Percentiles rank a stretch among this genome's conserved stretches.
phyloP scores from a whole-genome alignment of 2,113 vertebrate species.

The Strix uralensis region DNA sequence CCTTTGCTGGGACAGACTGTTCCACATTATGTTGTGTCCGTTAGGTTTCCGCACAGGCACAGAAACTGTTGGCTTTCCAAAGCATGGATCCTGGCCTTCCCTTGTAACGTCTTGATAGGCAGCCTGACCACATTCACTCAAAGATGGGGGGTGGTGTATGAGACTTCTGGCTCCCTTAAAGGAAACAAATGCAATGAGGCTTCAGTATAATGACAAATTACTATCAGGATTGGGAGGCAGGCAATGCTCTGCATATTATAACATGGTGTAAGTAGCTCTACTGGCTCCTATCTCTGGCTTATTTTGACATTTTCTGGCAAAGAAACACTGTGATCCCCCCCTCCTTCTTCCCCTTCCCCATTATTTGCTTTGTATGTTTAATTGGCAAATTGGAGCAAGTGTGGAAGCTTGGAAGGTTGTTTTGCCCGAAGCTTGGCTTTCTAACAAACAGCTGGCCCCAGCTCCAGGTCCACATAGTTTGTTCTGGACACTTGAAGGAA shows the following conservation, averaged over 20 bases:
- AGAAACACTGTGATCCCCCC: background rate
- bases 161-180: conserved; percentile 6
- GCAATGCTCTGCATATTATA: background rate
- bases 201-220: background rate
- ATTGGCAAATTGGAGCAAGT: conserved; percentile 32
- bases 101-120: background rate
- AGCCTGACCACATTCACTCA: background rate
- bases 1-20: background rate
- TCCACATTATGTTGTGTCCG: background rate
- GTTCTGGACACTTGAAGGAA: conserved; percentile 32
- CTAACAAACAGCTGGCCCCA: conserved; percentile 16
- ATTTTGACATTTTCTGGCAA: conserved; percentile 39
- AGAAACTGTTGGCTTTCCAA: background rate
- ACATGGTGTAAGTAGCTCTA: background rate
- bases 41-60: background rate
- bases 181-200: background rate
- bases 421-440: conserved; percentile 15
- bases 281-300: conserved; percentile 6
- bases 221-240: background rate
- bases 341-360: background rate
- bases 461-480: background rate
- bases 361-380: conserved; percentile 14
- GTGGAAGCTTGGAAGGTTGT: conserved; percentile 9
- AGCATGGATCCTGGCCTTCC: background rate
- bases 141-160: background rate